Evolutionary conservation across 2,888 invertebrate species (phyloP).

Genomic region (Lydus trimaculatus): DNA sequence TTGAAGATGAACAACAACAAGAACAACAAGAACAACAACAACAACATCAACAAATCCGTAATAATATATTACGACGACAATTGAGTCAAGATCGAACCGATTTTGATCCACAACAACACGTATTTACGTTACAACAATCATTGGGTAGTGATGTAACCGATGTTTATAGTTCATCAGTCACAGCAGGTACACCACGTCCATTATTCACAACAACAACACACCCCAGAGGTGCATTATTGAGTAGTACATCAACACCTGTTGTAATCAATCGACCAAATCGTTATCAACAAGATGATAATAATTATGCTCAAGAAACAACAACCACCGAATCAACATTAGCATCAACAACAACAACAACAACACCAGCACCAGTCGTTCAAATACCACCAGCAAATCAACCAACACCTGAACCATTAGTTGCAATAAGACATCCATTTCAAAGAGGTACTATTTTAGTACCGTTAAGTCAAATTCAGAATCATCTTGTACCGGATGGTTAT

Average conservation of each 20-base stretch:
- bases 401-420: slow-evolving; percentile 54
- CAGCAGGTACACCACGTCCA: slow-evolving; percentile 70
- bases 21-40: neutral
- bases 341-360: slow-evolving; percentile 60
- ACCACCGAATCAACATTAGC: slow-evolving; percentile 58
- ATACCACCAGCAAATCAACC: slow-evolving; percentile 57
- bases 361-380: slow-evolving; percentile 65
- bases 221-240: slow-evolving; percentile 65
- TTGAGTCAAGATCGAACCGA: slow-evolving; percentile 66
- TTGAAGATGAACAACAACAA: slow-evolving; percentile 55
- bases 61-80: slow-evolving; percentile 70
- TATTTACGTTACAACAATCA: slow-evolving; percentile 67
- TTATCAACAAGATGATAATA: slow-evolving; percentile 36
- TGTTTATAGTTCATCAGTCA: slow-evolving; percentile 72
- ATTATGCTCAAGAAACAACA: slow-evolving; percentile 49
- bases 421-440: slow-evolving; percentile 61
- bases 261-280: slow-evolving; percentile 41
- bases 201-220: slow-evolving; percentile 73
- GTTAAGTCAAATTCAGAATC: slow-evolving; percentile 51
- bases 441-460: slow-evolving; percentile 55
- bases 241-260: slow-evolving; percentile 51
- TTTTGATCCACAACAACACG: slow-evolving; percentile 63
- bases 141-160: slow-evolving; percentile 72
- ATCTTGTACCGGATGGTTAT: slow-evolving; percentile 43
- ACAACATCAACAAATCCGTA: slow-evolving; percentile 53